Base-by-base conservation (phyloP, 2,888 invertebrate species). In the Diplazon laetatorius region DNA sequence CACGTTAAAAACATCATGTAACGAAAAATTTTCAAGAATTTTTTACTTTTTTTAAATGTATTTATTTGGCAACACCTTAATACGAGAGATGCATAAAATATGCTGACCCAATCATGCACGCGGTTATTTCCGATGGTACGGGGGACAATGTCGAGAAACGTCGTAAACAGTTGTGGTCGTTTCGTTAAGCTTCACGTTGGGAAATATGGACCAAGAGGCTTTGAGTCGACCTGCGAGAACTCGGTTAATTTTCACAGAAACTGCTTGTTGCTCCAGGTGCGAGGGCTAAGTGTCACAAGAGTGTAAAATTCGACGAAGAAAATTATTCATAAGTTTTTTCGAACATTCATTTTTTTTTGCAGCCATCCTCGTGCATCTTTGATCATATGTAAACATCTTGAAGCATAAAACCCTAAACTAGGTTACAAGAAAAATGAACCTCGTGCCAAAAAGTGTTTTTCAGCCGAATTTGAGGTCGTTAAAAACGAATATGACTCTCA, bases 161-260 rank as follows among this genome's bases (percentile, higher is more conserved):
- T n/a, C 9, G 55, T 55, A 52, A 18, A 1, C 22, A 1, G 2
- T n/a, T 14, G 22, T 60, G 42, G 14, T 60, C 9, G n/a, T n/a
- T 14, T 60, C 60, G 44, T 60, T 37, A 44, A 10, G 22, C 9
- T 42, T 16, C 22, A 60, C 14, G 44, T 60, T 60, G 14, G 14
- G 60, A 44, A 42, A 44, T 25, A 44, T 14, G 25, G 22, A 14
- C 25, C 6, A 1, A 8, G 22, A 52, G 12, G 22, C 25, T 25
- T 42, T 22, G n/a, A 60, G 16, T 25, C 25, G 12, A 44, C 25
- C 6, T 14, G n/a, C 42, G 9, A 20, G 25, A n/a, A 60, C 2
- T 14, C 60, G 18, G 37, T 39, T n/a, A 6, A 42, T 60, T 44
- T 22, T 22, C 3, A n/a, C 9, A n/a, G n/a, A n/a, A n/a, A n/a